phyloP scores from a whole-genome alignment of 2,888 invertebrate species.

The Andrena dorsata region DNA sequence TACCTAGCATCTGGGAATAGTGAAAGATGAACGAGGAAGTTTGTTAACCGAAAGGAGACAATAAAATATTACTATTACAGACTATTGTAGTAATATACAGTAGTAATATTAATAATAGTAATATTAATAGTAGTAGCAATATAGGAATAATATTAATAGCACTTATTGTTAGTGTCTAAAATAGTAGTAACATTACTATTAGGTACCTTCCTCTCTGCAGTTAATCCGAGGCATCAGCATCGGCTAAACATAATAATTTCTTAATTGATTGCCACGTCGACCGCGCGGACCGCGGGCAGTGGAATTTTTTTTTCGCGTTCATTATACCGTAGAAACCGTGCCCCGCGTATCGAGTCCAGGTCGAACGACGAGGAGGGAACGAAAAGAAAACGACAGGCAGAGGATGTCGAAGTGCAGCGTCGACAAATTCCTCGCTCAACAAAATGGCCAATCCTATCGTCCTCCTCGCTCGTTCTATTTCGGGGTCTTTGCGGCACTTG shows the following conservation, averaged over 20 bases:
- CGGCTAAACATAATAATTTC: neutral
- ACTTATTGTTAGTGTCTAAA: too few relatives aligned
- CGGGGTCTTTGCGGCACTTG: conserved; percentile 68
- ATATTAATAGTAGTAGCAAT: too few relatives aligned
- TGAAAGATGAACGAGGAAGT: too few relatives aligned
- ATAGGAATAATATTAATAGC: too few relatives aligned
- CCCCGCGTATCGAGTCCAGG: conserved; percentile 58
- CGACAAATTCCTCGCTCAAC: conserved; percentile 81
- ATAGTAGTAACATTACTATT: too few relatives aligned
- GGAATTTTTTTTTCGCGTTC: conserved; percentile 61
- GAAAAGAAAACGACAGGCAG: conserved; percentile 66
- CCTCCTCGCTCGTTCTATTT: conserved; percentile 72
- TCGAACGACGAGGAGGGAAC: conserved; percentile 60
- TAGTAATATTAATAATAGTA: too few relatives aligned
- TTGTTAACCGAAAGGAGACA: too few relatives aligned
- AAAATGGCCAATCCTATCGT: conserved; percentile 80
- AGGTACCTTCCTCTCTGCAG: neutral
- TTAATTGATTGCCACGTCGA: conserved; percentile 17
- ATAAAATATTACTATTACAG: too few relatives aligned
- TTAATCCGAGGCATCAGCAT: neutral
- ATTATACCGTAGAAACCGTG: conserved; percentile 58
- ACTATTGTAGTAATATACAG: too few relatives aligned
- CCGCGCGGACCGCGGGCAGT: neutral
- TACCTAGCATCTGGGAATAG: too few relatives aligned
- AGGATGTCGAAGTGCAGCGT: conserved; percentile 80